Base-by-base conservation (phyloP, 2,113 vertebrate species). In the Otus sunia region DNA sequence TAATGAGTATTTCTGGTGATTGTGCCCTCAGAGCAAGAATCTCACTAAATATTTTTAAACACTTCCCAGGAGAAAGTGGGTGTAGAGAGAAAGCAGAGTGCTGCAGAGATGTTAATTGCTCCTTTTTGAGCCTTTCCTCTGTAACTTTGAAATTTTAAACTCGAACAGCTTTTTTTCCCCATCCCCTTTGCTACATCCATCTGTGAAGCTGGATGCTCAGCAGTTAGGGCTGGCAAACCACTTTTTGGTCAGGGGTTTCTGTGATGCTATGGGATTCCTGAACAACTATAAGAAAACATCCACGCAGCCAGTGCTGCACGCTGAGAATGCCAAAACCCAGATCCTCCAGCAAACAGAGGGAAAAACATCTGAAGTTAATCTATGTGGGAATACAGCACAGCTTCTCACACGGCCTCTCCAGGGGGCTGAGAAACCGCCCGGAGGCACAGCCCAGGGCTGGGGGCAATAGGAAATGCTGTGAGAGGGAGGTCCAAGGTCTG, bases 11-110 rank as follows among this genome's bases (percentile, higher is more conserved):
- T 92, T 49, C 71, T 92, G 75, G 52, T 11, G 71, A 30, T 29
- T 0, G 14, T 50, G 63, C 63, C 79, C 60, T 50, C 4, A 2
- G 79, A 88, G 60, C 60, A 74, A 79, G 75, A 86, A 67, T 34
- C 32, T 74, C 83, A 30, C 37, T 50, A 92, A 92, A 86, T 83
- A 85, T 96, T 97, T 95, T 90, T 80, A 88, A 95, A 84, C 88
- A 71, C 68, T 93, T 95, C 83, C 47, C 72, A 84, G 92, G 39
- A 92, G 76, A 69, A 86, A 43, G 92, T 88, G 92, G 96, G 92
- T 47, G 95, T 90, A 71, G 86, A 73, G 90, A 77, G 88, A 82
- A 88, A 94, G 86, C 82, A 76, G 72, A 85, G 56, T 63, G 49
- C 52, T 59, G 80, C 83, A 73, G 67, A 50, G 86, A 68, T 73